Evolutionary conservation across 2,797 vertebrate genomes (phyloP).

Genomic region (Siniperca undulata): DNA sequence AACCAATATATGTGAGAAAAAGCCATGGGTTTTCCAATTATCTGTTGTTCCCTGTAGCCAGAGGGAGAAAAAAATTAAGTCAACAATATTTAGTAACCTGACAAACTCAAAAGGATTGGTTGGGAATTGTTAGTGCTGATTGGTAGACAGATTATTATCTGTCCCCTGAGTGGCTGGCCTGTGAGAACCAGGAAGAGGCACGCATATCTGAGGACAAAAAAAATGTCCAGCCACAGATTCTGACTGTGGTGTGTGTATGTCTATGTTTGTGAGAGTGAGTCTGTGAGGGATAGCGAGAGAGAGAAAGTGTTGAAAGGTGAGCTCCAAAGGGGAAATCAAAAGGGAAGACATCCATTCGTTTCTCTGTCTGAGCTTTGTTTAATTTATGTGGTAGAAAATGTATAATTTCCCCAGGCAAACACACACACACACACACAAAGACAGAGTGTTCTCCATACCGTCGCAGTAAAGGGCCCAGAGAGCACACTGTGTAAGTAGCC

Average conservation of each 20-base stretch:
- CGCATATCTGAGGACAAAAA: slow-evolving; percentile 10
- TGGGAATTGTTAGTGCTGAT: slow-evolving; percentile 54
- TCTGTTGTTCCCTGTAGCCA: slow-evolving; percentile 35
- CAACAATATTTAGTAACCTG: slow-evolving; percentile 66
- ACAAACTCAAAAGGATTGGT: slow-evolving; percentile 43
- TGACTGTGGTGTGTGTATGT: background rate
- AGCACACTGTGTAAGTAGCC: slow-evolving; percentile 32
- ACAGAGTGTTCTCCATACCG: slow-evolving; percentile 35
- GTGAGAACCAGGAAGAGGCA: slow-evolving; percentile 60
- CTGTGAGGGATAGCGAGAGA: slow-evolving; percentile 9
- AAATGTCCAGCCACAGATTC: background rate
- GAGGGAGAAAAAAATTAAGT: slow-evolving; percentile 32
- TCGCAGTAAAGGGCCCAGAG: slow-evolving; percentile 18
- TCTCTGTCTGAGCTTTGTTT: slow-evolving; percentile 53
- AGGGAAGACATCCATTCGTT: slow-evolving; percentile 59
- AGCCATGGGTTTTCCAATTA: slow-evolving; percentile 54
- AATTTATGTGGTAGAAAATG: slow-evolving; percentile 66
- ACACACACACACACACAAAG: slow-evolving; percentile 32
- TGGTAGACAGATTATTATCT: slow-evolving; percentile 64
- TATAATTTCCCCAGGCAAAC: slow-evolving; percentile 58
- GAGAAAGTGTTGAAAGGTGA: slow-evolving; percentile 67
- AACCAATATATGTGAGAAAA: slow-evolving; percentile 72
- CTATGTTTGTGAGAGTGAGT: background rate
- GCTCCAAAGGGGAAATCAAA: slow-evolving; percentile 62
- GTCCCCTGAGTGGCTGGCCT: slow-evolving; percentile 59